phyloP scores from a whole-genome alignment of 2,113 vertebrate species.

The Salvelinus sp. region DNA sequence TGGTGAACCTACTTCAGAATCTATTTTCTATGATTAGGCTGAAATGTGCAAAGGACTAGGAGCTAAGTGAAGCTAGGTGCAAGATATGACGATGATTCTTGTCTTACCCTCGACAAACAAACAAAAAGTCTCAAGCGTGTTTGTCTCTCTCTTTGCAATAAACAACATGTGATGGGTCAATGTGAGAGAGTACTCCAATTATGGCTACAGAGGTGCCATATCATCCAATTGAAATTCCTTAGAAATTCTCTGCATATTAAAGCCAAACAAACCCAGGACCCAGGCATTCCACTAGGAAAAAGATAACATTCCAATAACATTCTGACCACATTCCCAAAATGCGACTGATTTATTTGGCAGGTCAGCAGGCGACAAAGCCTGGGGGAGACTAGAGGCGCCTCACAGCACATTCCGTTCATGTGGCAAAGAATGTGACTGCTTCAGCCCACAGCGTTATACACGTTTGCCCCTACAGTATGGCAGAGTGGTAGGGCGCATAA shows the following conservation, averaged over 20 bases:
- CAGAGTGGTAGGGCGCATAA: not conserved
- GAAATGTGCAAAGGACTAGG: too few relatives aligned
- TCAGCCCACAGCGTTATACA: not conserved
- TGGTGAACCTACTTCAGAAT: conserved; percentile 8
- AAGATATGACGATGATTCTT: conserved; percentile 14
- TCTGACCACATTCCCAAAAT: conserved; percentile 54
- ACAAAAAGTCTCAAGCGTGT: too few relatives aligned
- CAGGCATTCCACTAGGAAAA: conserved; percentile 50
- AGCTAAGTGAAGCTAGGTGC: conserved; percentile 38
- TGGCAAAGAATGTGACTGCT: conserved; percentile 64
- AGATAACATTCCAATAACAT: conserved; percentile 65
- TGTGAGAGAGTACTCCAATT: conserved; percentile 40
- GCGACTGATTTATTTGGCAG: conserved; percentile 34
- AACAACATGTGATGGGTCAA: conserved; percentile 14
- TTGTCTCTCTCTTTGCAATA: too few relatives aligned
- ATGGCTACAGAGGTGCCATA: conserved; percentile 17
- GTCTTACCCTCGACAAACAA: not conserved
- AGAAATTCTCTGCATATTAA: not conserved
- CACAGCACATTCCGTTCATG: conserved; percentile 37
- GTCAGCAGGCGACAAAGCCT: conserved; percentile 48
- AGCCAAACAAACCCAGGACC: conserved; percentile 44
- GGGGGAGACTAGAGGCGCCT: conserved; percentile 33
- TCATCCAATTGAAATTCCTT: not conserved
- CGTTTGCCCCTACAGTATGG: not conserved
- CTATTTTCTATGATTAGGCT: too few relatives aligned